These are phyloP conservation scores for Oreochromis mossambicus DNA, from an alignment of 2,797 vertebrate species.

Conservation along the genomic window DNA sequence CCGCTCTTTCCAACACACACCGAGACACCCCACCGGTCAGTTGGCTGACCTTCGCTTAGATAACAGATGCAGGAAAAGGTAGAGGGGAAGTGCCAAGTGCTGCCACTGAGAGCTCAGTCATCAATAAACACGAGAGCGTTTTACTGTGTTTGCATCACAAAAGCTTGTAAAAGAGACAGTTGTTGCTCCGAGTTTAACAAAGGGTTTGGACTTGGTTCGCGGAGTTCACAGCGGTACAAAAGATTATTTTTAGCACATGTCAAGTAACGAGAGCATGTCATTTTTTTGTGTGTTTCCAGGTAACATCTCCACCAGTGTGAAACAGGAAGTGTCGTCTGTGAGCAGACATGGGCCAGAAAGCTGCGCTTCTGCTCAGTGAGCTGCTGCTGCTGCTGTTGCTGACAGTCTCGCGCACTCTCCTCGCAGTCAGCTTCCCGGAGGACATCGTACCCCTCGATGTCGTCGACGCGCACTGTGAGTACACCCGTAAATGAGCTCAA, in stretches of 20 bases:
- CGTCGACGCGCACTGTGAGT: conserved; percentile 95
- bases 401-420: conserved; percentile 65
- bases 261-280: not conserved
- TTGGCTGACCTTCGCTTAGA: conserved; percentile 80
- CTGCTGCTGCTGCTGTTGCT: conserved; percentile 77
- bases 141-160: not conserved
- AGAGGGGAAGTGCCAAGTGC: conserved; percentile 59
- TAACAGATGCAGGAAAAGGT: conserved; percentile 80
- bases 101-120: conserved; percentile 59
- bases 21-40: conserved; percentile 51
- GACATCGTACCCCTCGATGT: conserved; percentile 86
- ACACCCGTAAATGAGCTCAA: not conserved
- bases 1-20: conserved; percentile 55
- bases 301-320: conserved; percentile 75
- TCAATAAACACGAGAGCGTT: conserved; percentile 27
- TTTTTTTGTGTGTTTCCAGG: conserved; percentile 75
- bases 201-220: not conserved
- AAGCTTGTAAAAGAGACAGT: not conserved
- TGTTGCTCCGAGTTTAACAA: not conserved
- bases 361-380: conserved; percentile 76
- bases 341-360: conserved; percentile 85
- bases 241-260: not conserved
- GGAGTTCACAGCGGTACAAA: not conserved
- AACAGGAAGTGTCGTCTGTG: conserved; percentile 72
- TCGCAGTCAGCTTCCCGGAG: conserved; percentile 93